Evolutionary conservation across 2,888 invertebrate species (phyloP), one percentile per base, ranked within the genome.

Genomic region (Conops quadrifasciatus): DNA sequence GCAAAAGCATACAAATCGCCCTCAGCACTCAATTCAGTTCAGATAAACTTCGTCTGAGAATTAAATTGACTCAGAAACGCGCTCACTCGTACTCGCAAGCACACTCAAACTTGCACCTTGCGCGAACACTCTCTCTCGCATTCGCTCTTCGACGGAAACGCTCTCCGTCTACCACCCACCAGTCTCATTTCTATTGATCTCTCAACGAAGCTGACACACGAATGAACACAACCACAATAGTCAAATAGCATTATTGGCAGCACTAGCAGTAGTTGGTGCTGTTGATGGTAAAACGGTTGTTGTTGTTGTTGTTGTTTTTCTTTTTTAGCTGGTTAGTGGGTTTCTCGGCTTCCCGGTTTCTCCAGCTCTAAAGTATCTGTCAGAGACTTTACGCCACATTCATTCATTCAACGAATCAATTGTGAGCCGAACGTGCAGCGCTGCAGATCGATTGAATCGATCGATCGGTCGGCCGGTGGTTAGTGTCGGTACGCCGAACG

Each of bases 371-470:
- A 78, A 64, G 69, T 71, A 62, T 62, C 68, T 36, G 74, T 60
- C 56, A 71, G 72, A 70, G 71, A 72, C 72, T 72, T 73, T 70
- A 82, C 78, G 80, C 81, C 76, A 77, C 81, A 80, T 78, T 80
- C 79, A 80, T 82, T 81, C 82, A 82, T 83, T 83, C 82, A 82
- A 83, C 81, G 81, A 78, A 79, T 78, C 80, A 82, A 80, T 80
- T 78, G 75, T 77, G 74, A 76, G 72, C 75, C 79, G 78, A 77
- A 80, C 79, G 77, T 77, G 77, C 76, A 79, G 67, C 77, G 77
- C 75, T 78, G 71, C 78, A 77, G 78, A 71, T 73, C 66, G 68
- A 63, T 65, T 64, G 62, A 74, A 71, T 73, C 66, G 68, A 63
- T 67, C 67, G 62, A 72, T 60, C 69, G 72, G 49, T 49, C 58